Base-by-base conservation (phyloP, 2,113 vertebrate genomes). In the Meles meles region DNA sequence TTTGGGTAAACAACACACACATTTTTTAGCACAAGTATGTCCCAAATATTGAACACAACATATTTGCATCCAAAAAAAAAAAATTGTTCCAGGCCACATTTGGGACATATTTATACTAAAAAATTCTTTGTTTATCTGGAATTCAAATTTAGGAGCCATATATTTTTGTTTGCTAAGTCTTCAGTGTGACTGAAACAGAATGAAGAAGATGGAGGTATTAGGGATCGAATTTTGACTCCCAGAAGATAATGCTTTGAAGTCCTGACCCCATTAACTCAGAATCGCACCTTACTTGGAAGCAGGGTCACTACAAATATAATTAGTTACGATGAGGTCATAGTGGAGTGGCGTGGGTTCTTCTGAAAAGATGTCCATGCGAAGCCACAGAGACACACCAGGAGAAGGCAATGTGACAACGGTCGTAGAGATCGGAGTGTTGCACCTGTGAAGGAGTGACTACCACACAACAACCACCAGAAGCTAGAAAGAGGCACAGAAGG, bases 81-180 rank as follows among this genome's bases (percentile, higher is more conserved):
- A 23, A 69, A 57, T 21, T 21, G 9, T 74, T 90, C 23, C 55
- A 74, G 61, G 29, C 2, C 83, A 69, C 34, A 95, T 37, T 42
- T 65, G 21, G 27, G 23, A 92, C 20, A 92, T 80, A 96, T 31
- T 76, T 80, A 74, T 74, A 83, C 47, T 69, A 69, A 80, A 97
- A 86, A 92, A 15, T 6, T 74, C 47, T 29, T 69, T 17, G 0
- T 67, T 92, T 81, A 61, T 37, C 44, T 87, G 39, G 92, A 87
- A 76, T 96, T 95, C 44, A 77, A 47, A 76, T 84, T 88, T 83
- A 49, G 31, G 2, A 69, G 13, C 69, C 21, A 37, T 90, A 0
- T 74, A 76, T 84, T 95, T 94, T 93, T 90, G 69, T 88, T 94
- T 80, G 67, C 57, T 94, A 93, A 92, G 61, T 90, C 61, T 94